Percentiles rank a stretch among this genome's conserved stretches.
Evolutionary conservation across 2,888 invertebrate genomes (phyloP).

Genomic region (Cordilura impudica): DNA sequence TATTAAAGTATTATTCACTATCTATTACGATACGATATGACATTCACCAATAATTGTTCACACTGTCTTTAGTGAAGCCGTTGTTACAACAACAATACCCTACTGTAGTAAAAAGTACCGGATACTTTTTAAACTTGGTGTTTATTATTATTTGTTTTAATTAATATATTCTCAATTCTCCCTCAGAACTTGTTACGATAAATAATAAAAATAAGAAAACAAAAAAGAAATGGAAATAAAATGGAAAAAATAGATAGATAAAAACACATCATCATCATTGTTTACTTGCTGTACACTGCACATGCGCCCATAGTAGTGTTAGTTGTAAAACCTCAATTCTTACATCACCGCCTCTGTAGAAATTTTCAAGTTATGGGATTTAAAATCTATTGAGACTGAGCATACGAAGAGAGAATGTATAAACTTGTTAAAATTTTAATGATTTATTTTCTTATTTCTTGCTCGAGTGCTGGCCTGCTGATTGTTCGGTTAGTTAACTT

Average conservation of each 20-base stretch:
- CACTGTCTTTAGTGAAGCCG: too few relatives aligned
- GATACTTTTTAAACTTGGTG: neutral
- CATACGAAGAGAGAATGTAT: neutral
- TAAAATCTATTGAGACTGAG: neutral
- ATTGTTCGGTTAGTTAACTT: conserved; percentile 11
- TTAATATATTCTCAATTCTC: conserved; percentile 21
- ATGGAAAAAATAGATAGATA: neutral
- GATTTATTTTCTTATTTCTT: conserved; percentile 47
- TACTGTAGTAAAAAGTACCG: too few relatives aligned
- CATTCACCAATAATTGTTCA: too few relatives aligned
- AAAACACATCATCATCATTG: neutral
- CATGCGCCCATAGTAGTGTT: conserved; percentile 19
- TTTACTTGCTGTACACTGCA: conserved; percentile 1
- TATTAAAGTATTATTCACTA: too few relatives aligned
- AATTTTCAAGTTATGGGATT: neutral
- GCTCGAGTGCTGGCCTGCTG: conserved; percentile 44
- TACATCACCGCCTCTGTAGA: neutral
- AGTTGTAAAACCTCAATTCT: neutral
- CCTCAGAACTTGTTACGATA: neutral
- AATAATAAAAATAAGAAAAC: conserved; percentile 6
- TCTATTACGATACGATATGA: too few relatives aligned
- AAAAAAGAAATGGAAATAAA: conserved; percentile 5
- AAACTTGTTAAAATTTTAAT: conserved; percentile 20
- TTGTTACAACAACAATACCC: too few relatives aligned
- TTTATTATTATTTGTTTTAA: conserved; percentile 26